Percentiles rank a stretch among this genome's conserved stretches.
Conservation (phyloP, 2,113 vertebrate species). For the Pithys albifrons region DNA sequence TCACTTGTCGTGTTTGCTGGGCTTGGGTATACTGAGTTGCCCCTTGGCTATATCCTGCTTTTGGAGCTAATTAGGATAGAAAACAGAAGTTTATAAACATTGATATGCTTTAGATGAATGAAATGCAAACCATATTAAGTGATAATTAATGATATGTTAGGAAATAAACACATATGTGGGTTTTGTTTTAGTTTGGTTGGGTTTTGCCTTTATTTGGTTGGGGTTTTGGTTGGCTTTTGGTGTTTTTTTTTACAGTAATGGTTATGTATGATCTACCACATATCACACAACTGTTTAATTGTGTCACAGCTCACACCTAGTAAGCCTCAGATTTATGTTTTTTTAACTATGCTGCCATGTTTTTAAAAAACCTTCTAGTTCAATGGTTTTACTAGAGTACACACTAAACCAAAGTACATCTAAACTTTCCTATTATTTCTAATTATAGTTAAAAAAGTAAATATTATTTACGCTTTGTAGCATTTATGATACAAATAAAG, state of each 20-base stretch:
- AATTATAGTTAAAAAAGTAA: neutral
- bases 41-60: constrained; percentile 93
- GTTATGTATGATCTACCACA: neutral
- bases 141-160: neutral
- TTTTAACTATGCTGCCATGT: neutral
- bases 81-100: neutral
- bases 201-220: neutral
- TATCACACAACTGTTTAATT: neutral
- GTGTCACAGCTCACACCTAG: neutral
- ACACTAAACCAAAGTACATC: neutral
- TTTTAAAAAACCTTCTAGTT: neutral
- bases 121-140: neutral
- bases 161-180: neutral
- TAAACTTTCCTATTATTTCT: neutral
- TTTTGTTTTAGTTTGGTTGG: neutral
- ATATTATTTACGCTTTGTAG: neutral
- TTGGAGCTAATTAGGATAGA: constrained; percentile 81
- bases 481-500: neutral
- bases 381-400: neutral
- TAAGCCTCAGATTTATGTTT: neutral
- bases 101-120: neutral
- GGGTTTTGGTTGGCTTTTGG: neutral
- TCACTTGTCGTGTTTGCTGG: constrained; percentile 95
- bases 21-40: constrained; percentile 93
- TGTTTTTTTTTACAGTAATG: neutral